These are phyloP conservation scores for Sinocyclocheilus anshuiensis DNA, from an alignment of 2,113 vertebrate genomes.

Conservation along the genomic window DNA sequence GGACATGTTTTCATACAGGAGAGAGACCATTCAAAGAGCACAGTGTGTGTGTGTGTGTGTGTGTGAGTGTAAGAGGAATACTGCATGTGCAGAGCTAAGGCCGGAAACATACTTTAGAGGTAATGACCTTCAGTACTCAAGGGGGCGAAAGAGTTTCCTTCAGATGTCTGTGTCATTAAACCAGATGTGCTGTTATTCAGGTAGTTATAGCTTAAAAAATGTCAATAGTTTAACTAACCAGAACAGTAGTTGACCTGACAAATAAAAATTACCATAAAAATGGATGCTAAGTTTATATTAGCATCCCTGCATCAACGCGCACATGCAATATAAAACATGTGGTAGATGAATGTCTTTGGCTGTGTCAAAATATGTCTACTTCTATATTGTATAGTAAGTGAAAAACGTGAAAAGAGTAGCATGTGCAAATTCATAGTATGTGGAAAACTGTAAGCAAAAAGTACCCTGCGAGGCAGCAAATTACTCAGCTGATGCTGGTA, in stretches of 20 bases:
- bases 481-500: too few relatives aligned
- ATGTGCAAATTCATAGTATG: too few relatives aligned
- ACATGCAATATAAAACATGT: neutral
- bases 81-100: neutral
- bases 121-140: neutral
- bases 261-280: neutral
- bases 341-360: too few relatives aligned
- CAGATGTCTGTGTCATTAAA: neutral
- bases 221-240: neutral
- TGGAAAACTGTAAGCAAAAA: too few relatives aligned
- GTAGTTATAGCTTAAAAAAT: neutral
- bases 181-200: neutral
- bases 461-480: too few relatives aligned
- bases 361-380: too few relatives aligned
- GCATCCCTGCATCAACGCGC: neutral
- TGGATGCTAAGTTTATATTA: neutral
- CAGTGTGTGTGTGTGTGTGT: slow-evolving; percentile 35
- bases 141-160: neutral
- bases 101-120: neutral
- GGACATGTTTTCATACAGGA: slow-evolving; percentile 38
- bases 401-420: too few relatives aligned
- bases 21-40: slow-evolving; percentile 14
- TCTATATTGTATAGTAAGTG: too few relatives aligned
- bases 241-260: neutral
- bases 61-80: slow-evolving; percentile 25